phyloP scores from a whole-genome alignment of 2,888 invertebrate genomes.

The Drosophila aldrichi region DNA sequence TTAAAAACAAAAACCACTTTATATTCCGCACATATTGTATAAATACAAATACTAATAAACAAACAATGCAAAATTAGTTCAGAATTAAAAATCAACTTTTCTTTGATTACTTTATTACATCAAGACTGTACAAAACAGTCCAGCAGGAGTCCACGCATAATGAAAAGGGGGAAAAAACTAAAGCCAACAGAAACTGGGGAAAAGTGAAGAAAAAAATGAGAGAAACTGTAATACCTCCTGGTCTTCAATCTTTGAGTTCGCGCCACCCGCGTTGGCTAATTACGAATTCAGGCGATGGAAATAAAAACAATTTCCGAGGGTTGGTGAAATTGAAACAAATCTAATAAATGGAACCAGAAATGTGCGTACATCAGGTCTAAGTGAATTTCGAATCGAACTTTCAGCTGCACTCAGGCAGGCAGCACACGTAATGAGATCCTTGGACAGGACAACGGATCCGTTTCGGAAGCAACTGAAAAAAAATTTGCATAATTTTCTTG shows the following conservation, averaged over 20 bases:
- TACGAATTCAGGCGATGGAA: constrained; percentile 67
- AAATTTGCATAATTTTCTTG: constrained; percentile 82
- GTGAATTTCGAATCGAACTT: constrained; percentile 78
- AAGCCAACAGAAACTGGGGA: constrained; percentile 4
- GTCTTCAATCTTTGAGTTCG: constrained; percentile 31
- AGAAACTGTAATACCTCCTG: constrained; percentile 17
- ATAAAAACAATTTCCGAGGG: constrained; percentile 50
- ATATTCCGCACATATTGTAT: background rate
- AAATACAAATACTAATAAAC: background rate
- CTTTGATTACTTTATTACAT: constrained; percentile 23
- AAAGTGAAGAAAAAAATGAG: background rate
- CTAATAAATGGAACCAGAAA: constrained; percentile 83
- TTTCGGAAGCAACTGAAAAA: constrained; percentile 26
- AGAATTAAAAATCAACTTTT: background rate
- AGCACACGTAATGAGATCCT: constrained; percentile 67
- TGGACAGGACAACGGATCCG: constrained; percentile 49
- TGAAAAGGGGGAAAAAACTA: background rate
- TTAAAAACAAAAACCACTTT: background rate
- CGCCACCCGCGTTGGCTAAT: constrained; percentile 51
- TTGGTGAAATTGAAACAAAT: constrained; percentile 77
- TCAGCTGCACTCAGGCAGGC: constrained; percentile 50
- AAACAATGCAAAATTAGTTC: background rate
- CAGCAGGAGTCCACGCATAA: background rate
- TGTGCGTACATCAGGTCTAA: constrained; percentile 77
- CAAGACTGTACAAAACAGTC: constrained; percentile 1